Base-by-base conservation (phyloP, 2,113 vertebrate species). In the Elachura formosa region DNA sequence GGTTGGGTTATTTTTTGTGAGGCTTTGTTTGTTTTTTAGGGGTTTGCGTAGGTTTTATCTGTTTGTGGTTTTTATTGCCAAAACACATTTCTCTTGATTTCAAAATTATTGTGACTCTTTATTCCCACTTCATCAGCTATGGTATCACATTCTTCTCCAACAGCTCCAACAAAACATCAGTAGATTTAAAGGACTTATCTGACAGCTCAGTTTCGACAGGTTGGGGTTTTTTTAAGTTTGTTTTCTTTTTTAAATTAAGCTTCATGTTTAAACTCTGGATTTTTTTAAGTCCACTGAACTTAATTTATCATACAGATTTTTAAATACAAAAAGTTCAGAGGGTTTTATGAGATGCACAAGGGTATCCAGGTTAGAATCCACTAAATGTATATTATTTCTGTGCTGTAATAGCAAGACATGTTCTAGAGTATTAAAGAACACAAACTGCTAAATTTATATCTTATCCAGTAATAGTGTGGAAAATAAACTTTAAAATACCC, bases 211-310 rank as follows among this genome's bases (percentile, higher is more conserved):
- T 86, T 68, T 69, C 31, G 5, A 49, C 12, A 52, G 15, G 5
- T 11, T 38, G 14, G 22, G 14, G 1, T 12, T 10, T 10, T 28
- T 51, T 24, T 5, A 9, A 18, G 0, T 1, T 19, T 26, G 11
- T 17, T 52, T 38, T 33, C 33, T 8, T 55, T 58, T 54, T 15
- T 4, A 2, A 51, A 66, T 43, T n/a, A 55, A 52, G 9, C 9
- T 77, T 85, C 55, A 43, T 38, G 16, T 23, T 58, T 92, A 62
- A 94, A 89, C 64, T 48, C 24, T 54, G 51, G 6, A 38, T 62
- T 76, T 55, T 77, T 77, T 25, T 38, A 66, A 83, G 9, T 43
- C 40, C 29, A 38, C 40, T 52, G n/a, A 77, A 25, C 14, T 87
- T 84, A 64, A 75, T 54, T 19, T 58, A 51, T 48, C 40, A 58